A percentile compares a stretch with the other conserved stretches of the same genome.
These are phyloP conservation scores for Drosophila testacea DNA, from an alignment of 2,888 invertebrate species.

Conservation along the genomic window DNA sequence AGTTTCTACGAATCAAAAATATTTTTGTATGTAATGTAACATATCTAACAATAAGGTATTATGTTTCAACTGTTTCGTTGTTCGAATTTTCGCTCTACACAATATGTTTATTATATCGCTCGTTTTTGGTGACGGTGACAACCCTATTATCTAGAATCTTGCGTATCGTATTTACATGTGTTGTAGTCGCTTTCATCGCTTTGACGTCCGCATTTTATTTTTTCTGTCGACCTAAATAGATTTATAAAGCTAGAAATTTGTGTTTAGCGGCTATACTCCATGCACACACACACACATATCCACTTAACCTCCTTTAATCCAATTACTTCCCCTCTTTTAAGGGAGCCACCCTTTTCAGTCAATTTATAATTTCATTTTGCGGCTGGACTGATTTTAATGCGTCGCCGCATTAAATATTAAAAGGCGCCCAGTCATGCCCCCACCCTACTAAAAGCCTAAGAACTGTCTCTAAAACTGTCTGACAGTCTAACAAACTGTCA, in stretches of 20 bases:
- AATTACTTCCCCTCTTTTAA: not conserved
- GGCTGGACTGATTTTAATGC: slow-evolving; percentile 41
- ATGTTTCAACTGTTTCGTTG: too few relatives aligned
- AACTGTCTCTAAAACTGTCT: not conserved
- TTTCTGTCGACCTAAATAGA: slow-evolving; percentile 46
- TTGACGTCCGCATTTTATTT: slow-evolving; percentile 38
- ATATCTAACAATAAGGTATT: too few relatives aligned
- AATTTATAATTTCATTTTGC: slow-evolving; percentile 52
- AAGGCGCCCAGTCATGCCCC: slow-evolving; percentile 3
- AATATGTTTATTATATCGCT: not conserved
- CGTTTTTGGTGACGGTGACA: not conserved
- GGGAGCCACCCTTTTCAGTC: slow-evolving; percentile 11
- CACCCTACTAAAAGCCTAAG: not conserved
- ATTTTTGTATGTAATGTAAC: too few relatives aligned
- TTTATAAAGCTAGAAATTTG: slow-evolving; percentile 62
- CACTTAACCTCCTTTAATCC: slow-evolving; percentile 8
- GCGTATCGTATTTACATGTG: not conserved
- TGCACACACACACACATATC: not conserved
- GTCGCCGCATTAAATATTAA: slow-evolving; percentile 49
- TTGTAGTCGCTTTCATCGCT: not conserved
- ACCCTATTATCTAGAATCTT: slow-evolving; percentile 26
- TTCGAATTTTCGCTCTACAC: too few relatives aligned
- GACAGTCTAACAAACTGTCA: too few relatives aligned
- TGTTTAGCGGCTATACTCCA: slow-evolving; percentile 38
- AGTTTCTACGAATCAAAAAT: too few relatives aligned